Evolutionary conservation across 2,888 invertebrate genomes (phyloP).

Genomic region (Prostheceraeus crozeri): DNA sequence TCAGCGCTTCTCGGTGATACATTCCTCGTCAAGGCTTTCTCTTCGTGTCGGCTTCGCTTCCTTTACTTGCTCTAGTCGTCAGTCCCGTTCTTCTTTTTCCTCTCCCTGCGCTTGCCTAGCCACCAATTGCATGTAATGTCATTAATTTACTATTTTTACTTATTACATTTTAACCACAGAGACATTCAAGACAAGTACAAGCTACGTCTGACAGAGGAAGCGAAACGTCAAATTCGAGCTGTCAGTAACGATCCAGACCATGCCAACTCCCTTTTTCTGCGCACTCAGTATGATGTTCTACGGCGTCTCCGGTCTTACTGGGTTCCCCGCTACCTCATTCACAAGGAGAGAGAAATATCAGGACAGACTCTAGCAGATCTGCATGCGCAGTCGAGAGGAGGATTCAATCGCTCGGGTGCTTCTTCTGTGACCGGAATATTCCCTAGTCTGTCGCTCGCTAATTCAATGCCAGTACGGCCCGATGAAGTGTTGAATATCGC

Average conservation of each 20-base stretch:
- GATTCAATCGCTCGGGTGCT: neutral
- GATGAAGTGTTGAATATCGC: conserved; percentile 49
- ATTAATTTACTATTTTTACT: conserved; percentile 17
- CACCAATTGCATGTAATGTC: conserved; percentile 30
- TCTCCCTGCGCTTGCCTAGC: too few species aligned
- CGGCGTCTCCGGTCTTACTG: conserved; percentile 55
- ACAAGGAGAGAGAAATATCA: conserved; percentile 46
- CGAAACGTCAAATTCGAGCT: conserved; percentile 48
- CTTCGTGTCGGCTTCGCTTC: too few species aligned
- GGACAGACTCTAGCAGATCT: conserved; percentile 33
- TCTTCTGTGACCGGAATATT: conserved; percentile 42
- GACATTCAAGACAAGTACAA: conserved; percentile 56
- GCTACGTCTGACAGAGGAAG: conserved; percentile 51
- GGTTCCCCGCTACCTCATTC: conserved; percentile 54
- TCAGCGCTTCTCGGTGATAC: too few species aligned
- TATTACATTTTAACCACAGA: conserved; percentile 41
- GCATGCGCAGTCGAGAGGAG: conserved; percentile 12
- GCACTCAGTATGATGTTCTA: conserved; percentile 56
- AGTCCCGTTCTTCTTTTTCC: too few species aligned
- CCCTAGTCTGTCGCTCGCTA: conserved; percentile 52
- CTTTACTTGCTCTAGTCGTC: too few species aligned
- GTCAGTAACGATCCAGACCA: conserved; percentile 48
- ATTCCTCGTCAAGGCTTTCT: too few species aligned
- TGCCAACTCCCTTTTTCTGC: conserved; percentile 53
- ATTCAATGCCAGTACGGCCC: conserved; percentile 51